Evolutionary conservation across 1,140 invertebrate species (phyloP), one percentile per base, ranked within the genome.

Genomic region (Cydia pomonella): DNA sequence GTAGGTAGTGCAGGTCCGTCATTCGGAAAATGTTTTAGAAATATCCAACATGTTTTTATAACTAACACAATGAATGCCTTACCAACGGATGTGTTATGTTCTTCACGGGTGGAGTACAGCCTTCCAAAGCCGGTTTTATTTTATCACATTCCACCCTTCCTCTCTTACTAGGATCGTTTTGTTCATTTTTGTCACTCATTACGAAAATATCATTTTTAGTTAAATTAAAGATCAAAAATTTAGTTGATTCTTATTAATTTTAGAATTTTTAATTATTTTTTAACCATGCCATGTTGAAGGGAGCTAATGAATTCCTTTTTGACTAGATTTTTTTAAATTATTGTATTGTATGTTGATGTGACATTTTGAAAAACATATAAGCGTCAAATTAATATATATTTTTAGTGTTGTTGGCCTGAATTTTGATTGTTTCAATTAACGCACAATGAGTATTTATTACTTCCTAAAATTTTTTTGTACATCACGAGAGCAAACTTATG

Each of bases 11-110:
- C 9, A 10, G 2, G 13, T 7, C 13, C 10, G 10, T 44, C 12
- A 4, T 44, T 44, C 13, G 12, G 29, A 33, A 7, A 33, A 1
- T 33, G 5, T 33, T 33, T 33, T 33, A 7, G 29, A 33, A 0
- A 5, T 33, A 33, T 33, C 29, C 3, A 33, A 33, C 6, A 7
- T 33, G 29, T 33, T 33, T 33, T 33, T 27, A 6, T 33, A 33
- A 33, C 29, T 33, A 33, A 33, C 29, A 33, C 4, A 38, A 9
- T 38, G 7, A 38, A 33, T 3, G 1, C 53, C 76, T 83, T 75
- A 91, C 90, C 85, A 92, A 76, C 2, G 90, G 90, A 73, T 92
- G 90, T 6, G 90, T 91, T 29, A 91, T 81, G 53, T 92, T 91
- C 0, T 77, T 81, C 10, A 85, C 41, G 1, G 84, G 82, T n/a